phyloP scores from a whole-genome alignment of 2,888 invertebrate species.

The Metacarcinus magister region DNA sequence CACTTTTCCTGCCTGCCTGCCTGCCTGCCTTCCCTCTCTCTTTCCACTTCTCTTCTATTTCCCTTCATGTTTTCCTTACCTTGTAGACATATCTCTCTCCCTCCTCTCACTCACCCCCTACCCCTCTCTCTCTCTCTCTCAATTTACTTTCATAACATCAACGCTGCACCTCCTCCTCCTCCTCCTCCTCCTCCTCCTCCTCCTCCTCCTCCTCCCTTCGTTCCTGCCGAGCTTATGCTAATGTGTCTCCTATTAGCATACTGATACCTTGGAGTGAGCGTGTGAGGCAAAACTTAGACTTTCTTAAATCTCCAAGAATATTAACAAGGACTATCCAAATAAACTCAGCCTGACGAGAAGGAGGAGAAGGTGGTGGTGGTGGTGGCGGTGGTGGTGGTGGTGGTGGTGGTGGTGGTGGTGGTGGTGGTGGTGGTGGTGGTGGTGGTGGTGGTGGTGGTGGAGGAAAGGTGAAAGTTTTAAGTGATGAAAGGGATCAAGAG shows the following conservation, averaged over 20 bases:
- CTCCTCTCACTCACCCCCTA: background rate
- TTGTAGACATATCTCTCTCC: background rate
- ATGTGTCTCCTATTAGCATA: constrained; percentile 60
- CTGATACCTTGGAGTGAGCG: constrained; percentile 44
- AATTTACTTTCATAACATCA: background rate
- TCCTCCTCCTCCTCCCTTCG: background rate
- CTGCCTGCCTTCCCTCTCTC: background rate
- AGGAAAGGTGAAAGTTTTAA: background rate
- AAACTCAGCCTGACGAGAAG: constrained; percentile 28
- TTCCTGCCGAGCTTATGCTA: constrained; percentile 46
- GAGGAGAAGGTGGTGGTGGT: background rate
- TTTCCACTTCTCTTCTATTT: background rate
- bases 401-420: background rate
- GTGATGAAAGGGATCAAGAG: constrained; percentile 6
- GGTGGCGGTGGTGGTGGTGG: background rate
- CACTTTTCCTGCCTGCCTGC: too few relatives aligned
- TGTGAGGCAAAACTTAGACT: constrained; percentile 58
- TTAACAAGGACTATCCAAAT: constrained; percentile 47
- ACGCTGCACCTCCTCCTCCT: background rate
- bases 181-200: background rate
- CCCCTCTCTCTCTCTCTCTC: background rate
- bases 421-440: background rate
- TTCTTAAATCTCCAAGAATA: constrained; percentile 66
- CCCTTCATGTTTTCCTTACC: background rate
- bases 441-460: background rate